Conservation (phyloP, 1,140 invertebrate genomes). For the Lepidurus couesii region DNA sequence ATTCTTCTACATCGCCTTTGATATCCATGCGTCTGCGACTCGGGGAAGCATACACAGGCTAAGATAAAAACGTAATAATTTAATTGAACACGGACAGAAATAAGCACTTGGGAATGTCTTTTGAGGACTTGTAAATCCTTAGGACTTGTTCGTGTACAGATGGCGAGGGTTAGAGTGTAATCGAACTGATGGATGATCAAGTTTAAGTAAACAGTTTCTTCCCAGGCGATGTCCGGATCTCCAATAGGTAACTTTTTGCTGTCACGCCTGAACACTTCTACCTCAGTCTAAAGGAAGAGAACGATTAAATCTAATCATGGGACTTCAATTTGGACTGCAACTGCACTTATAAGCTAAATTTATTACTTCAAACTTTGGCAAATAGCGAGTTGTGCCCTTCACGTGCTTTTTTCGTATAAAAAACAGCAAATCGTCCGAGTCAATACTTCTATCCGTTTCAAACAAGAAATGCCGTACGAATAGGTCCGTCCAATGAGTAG, state of each 20-base stretch:
- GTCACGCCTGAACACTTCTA: constrained; percentile 93
- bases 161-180: constrained; percentile 92
- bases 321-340: not conserved
- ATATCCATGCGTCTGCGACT: constrained; percentile 93
- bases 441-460: constrained; percentile 73
- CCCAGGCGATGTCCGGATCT: constrained; percentile 95
- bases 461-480: constrained; percentile 92
- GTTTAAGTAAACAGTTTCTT: constrained; percentile 98
- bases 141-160: constrained; percentile 93
- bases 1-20: constrained; percentile 96
- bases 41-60: constrained; percentile 91
- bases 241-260: constrained; percentile 91
- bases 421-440: constrained; percentile 90
- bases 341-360: not conserved
- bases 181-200: constrained; percentile 97
- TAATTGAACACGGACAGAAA: not conserved
- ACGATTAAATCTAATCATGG: constrained; percentile 30
- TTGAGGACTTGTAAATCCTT: constrained; percentile 91
- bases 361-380: constrained; percentile 79
- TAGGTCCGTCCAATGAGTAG: constrained; percentile 91
- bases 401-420: constrained; percentile 89
- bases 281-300: constrained; percentile 64
- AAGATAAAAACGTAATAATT: constrained; percentile 37
- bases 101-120: constrained; percentile 75
- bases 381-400: constrained; percentile 72